Evolutionary conservation across 2,888 invertebrate genomes (phyloP), one percentile per base, ranked within the genome.

Genomic region (Apotomis turbidana): DNA sequence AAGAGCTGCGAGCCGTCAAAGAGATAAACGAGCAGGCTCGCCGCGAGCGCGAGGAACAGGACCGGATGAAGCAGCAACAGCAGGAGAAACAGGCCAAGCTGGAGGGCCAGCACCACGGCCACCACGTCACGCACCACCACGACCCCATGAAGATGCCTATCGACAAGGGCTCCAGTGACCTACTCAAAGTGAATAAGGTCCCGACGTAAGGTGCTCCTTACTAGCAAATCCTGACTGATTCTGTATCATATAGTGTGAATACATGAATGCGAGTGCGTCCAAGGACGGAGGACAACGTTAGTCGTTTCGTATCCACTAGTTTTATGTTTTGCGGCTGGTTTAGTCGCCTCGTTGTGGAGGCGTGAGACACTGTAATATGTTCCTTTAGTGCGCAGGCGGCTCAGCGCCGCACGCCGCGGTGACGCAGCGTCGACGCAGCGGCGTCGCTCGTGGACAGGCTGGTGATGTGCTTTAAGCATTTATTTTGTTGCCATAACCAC

Each of bases 11-110:
- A 82, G 98, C 98, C 63, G 97, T 98, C 67, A 98, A 98, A 87
- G 98, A 98, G 93, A 98, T 98, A 84, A 98, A 98, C 94, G 98
- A 98, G 87, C 98, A 98, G 87, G 98, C 98, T 76, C 95, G 98
- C 83, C 95, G 97, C 78, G 98, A 98, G 85, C 94, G 97, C 70
- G 98, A 98, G 88, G 97, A 98, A 86, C 97, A 98, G 87, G 97
- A 98, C 83, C 94, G 97, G 90, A 97, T 97, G 95, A 97, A 97
- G 90, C 97, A 97, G 84, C 97, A 97, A 90, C 97, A 97, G 87
- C 96, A 97, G 82, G 97, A 97, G 91, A 97, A 97, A 89, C 97
- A 97, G 89, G 96, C 96, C 84, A 96, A 97, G 91, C 95, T 96
- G 85, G 95, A 95, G 81, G 94, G 95, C 80, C 95, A 96, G 86